Evolutionary conservation across 2,888 invertebrate genomes (phyloP).

Genomic region (Hypomecis punctinalis): DNA sequence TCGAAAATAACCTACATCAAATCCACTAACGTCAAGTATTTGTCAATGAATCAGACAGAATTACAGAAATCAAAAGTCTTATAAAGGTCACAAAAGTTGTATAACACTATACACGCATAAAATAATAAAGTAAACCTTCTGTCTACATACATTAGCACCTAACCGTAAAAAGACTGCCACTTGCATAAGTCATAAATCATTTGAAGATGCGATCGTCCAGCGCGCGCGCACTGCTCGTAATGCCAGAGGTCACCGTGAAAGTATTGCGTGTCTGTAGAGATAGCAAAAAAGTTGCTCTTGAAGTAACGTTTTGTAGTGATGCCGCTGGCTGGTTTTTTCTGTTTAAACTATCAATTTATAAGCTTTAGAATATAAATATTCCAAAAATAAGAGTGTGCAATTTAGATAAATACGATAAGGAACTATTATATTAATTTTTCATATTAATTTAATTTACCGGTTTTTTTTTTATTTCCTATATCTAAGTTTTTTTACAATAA

Average conservation of each 20-base stretch:
- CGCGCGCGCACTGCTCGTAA: constrained; percentile 9
- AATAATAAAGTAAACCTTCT: neutral
- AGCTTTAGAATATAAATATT: too few relatives aligned
- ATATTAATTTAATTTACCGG: too few relatives aligned
- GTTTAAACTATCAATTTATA: too few relatives aligned
- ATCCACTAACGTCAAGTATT: too few relatives aligned
- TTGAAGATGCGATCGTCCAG: constrained; percentile 26
- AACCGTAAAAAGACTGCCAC: constrained; percentile 19
- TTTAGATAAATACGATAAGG: too few relatives aligned
- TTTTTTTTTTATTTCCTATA: too few relatives aligned
- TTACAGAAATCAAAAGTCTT: neutral
- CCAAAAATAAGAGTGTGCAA: too few relatives aligned
- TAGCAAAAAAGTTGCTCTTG: neutral
- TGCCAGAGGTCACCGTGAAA: constrained; percentile 31
- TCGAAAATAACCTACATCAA: too few relatives aligned
- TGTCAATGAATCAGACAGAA: neutral
- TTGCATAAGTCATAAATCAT: constrained; percentile 33
- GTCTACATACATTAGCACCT: constrained; percentile 24
- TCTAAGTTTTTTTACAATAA: too few relatives aligned
- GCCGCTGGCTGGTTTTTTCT: too few relatives aligned
- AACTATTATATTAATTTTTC: too few relatives aligned
- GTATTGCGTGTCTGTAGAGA: constrained; percentile 26
- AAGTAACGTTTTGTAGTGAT: neutral
- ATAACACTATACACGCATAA: neutral
- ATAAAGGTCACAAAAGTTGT: constrained; percentile 12